Evolutionary conservation across 2,797 vertebrate genomes (phyloP).

Genomic region (Enteromius anoplus): DNA sequence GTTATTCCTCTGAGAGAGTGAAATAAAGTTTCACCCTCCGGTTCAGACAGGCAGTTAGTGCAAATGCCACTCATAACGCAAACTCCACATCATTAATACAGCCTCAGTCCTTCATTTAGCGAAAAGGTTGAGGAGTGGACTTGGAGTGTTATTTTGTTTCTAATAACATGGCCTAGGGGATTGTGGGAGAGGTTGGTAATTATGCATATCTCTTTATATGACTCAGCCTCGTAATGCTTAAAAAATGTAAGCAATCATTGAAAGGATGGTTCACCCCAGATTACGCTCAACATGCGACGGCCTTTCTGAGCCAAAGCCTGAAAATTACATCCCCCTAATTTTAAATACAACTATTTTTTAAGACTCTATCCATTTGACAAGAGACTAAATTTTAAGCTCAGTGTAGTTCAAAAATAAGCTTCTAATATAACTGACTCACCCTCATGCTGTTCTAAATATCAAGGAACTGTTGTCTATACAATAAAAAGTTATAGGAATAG

Average conservation of each 20-base stretch:
- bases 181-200: constrained; percentile 54
- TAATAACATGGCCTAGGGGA: constrained; percentile 58
- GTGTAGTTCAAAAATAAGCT: not conserved
- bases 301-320: not conserved
- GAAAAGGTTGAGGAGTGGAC: constrained; percentile 55
- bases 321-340: constrained; percentile 17
- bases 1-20: constrained; percentile 45
- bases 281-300: not conserved
- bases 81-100: constrained; percentile 70
- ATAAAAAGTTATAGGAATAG: not conserved
- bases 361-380: not conserved
- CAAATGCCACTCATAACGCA: constrained; percentile 75
- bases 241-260: constrained; percentile 40
- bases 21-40: constrained; percentile 51
- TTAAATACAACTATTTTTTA: constrained; percentile 1
- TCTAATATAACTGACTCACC: too few relatives aligned
- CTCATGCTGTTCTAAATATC: not conserved
- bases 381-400: not conserved
- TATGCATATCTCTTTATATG: constrained; percentile 60
- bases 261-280: constrained; percentile 18
- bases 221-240: constrained; percentile 50
- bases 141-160: constrained; percentile 57
- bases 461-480: not conserved
- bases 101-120: constrained; percentile 33
- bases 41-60: constrained; percentile 69